phyloP scores from a whole-genome alignment of 2,113 vertebrate species.

The Platichthys stellatus region DNA sequence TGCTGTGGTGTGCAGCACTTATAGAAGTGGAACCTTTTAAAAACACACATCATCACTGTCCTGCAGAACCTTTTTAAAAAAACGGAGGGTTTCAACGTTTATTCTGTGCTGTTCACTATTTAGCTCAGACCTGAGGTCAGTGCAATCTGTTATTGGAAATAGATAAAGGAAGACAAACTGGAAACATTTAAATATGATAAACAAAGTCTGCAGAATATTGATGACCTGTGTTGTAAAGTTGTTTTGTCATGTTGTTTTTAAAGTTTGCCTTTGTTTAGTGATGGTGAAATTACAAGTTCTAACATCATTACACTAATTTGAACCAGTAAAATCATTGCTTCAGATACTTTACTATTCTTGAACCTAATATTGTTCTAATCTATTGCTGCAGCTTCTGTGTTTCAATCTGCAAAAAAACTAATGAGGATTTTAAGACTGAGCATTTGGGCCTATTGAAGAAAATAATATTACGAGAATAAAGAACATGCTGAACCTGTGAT shows the following conservation, averaged over 20 bases:
- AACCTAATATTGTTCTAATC: not conserved
- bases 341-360: slow-evolving; percentile 12
- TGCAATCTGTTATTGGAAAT: not conserved
- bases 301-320: not conserved
- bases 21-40: too few species aligned
- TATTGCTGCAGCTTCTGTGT: slow-evolving; percentile 11
- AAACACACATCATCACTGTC: not conserved
- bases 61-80: not conserved
- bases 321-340: not conserved
- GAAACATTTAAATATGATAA: not conserved
- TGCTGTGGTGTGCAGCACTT: slow-evolving; percentile 12
- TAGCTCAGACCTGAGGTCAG: not conserved
- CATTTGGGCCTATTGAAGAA: too few species aligned
- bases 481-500: too few species aligned
- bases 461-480: too few species aligned
- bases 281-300: not conserved
- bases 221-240: not conserved
- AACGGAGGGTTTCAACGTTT: not conserved
- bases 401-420: not conserved
- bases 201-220: not conserved
- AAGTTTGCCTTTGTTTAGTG: not conserved
- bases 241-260: slow-evolving; percentile 20
- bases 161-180: not conserved
- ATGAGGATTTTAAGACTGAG: not conserved
- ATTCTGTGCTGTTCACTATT: not conserved